phyloP scores from a whole-genome alignment of 2,888 invertebrate species.

The Dynastes tityus region DNA sequence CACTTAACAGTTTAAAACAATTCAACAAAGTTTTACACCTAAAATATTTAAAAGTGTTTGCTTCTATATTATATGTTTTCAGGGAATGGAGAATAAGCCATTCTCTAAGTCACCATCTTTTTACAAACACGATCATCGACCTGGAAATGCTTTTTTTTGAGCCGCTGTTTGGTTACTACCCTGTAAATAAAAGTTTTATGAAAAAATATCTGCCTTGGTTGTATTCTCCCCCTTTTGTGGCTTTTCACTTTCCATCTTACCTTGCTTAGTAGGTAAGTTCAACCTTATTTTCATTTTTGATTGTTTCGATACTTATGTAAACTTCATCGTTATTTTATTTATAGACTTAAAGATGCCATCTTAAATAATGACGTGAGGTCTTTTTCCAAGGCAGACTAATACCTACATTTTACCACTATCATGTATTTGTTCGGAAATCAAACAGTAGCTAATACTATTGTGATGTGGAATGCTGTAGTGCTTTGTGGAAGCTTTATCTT shows the following conservation, averaged over 20 bases:
- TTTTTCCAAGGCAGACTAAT: slow-evolving; percentile 67
- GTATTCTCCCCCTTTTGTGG: slow-evolving; percentile 70
- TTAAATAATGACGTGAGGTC: slow-evolving; percentile 28
- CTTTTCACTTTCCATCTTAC: neutral
- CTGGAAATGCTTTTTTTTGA: slow-evolving; percentile 80
- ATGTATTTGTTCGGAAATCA: slow-evolving; percentile 62
- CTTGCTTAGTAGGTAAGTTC: slow-evolving; percentile 16
- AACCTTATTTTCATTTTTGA: neutral
- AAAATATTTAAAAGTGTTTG: too few species aligned
- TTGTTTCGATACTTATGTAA: neutral
- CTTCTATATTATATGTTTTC: slow-evolving; percentile 37
- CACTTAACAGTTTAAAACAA: too few species aligned
- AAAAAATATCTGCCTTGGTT: slow-evolving; percentile 73
- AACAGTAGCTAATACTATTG: slow-evolving; percentile 65
- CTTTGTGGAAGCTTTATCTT: slow-evolving; percentile 76
- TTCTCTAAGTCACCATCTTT: slow-evolving; percentile 84
- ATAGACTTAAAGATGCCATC: slow-evolving; percentile 10
- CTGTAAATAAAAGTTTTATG: slow-evolving; percentile 73
- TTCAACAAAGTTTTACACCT: too few species aligned
- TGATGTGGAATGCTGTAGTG: slow-evolving; percentile 74
- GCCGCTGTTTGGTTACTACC: slow-evolving; percentile 79
- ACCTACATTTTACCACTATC: slow-evolving; percentile 55
- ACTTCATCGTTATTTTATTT: neutral
- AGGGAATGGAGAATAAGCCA: slow-evolving; percentile 85
- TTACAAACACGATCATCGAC: slow-evolving; percentile 84